Evolutionary conservation across 2,888 invertebrate genomes (phyloP).

Genomic region (Amblyjoppa proteus): DNA sequence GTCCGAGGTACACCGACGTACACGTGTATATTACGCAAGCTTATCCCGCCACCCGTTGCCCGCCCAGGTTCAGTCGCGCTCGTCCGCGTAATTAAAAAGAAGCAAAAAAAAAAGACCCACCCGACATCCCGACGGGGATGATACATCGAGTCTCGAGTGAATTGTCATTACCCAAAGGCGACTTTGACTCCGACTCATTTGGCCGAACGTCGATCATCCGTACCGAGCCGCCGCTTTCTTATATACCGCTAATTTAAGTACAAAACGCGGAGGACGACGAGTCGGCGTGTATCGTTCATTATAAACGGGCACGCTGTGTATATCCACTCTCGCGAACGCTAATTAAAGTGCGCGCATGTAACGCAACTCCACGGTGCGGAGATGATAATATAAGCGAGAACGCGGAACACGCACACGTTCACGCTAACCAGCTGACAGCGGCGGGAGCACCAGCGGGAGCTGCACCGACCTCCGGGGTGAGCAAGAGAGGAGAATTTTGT

Average conservation of each 20-base stretch:
- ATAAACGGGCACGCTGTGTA: conserved; percentile 9
- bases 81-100: too few species aligned
- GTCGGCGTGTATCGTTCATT: conserved; percentile 17
- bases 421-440: conserved; percentile 71
- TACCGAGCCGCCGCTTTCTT: neutral
- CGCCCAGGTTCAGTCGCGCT: too few species aligned
- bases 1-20: conserved; percentile 50
- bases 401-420: conserved; percentile 62
- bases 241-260: conserved; percentile 1
- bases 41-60: too few species aligned
- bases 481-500: conserved; percentile 22
- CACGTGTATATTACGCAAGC: neutral
- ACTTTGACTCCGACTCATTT: conserved; percentile 16
- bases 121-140: neutral
- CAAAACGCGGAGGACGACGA: neutral
- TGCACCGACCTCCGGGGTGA: neutral
- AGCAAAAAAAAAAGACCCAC: neutral
- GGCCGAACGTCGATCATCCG: neutral
- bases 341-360: conserved; percentile 63
- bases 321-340: conserved; percentile 50
- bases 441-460: conserved; percentile 14
- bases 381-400: conserved; percentile 57
- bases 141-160: neutral
- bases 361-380: conserved; percentile 47
- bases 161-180: neutral